Base-by-base conservation (phyloP, 2,888 invertebrate species). In the Molanna angustata region DNA sequence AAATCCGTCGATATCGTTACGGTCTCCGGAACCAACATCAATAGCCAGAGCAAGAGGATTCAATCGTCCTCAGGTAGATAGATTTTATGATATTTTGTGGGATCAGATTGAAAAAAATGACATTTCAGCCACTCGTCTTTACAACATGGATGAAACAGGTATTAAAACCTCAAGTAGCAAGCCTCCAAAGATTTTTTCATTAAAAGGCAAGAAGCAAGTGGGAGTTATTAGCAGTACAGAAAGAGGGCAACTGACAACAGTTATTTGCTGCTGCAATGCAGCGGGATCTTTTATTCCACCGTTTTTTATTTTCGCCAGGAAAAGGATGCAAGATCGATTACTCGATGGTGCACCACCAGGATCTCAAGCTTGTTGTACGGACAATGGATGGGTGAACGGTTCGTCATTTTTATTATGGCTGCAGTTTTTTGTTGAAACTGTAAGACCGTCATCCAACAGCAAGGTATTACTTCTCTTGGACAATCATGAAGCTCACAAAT, bases 371-470 rank as follows among this genome's bases (percentile, higher is more conserved):
- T n/a, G n/a, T n/a, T n/a, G n/a, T n/a, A n/a, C n/a, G n/a, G n/a
- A n/a, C n/a, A n/a, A n/a, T n/a, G n/a, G n/a, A n/a, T n/a, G n/a
- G n/a, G n/a, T n/a, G n/a, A n/a, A 35, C 13, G 35, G 35, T 35
- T 35, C 35, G 35, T 35, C 35, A 35, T 35, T 35, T 35, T 35
- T 35, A 35, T 35, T 35, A 35, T 6, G 35, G 6, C 14, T 27
- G 27, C 27, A 27, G 11, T 27, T 27, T 7, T 35, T 35, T 35
- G 35, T 35, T 35, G 35, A 35, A 35, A 35, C 35, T 35, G 35
- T 35, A 35, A 35, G 35, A 35, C 35, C 35, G 35, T 35, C 35
- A 13, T 35, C 35, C 35, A 35, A 35, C 35, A 35, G 35, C 35
- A 35, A 35, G 35, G 4, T 11, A n/a, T 4, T 9, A 13, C 13